A percentile compares a stretch with the other conserved stretches of the same genome.
Evolutionary conservation across 2,797 vertebrate species (phyloP).

Genomic region (Philypnodon macrostomus): DNA sequence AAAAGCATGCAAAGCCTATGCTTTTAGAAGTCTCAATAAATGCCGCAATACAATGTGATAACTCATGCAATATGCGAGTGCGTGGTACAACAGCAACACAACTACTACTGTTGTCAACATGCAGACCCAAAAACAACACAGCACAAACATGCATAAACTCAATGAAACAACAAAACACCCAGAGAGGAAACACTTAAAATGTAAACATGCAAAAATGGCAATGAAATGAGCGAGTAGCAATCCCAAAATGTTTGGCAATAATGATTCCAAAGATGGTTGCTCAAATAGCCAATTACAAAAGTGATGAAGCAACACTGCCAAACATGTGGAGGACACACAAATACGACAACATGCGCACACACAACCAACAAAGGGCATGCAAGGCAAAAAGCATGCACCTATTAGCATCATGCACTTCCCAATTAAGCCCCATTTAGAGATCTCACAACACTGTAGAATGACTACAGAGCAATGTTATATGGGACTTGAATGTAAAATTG

Average conservation of each 20-base stretch:
- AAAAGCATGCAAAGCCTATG: constrained; percentile 18
- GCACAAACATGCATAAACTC: constrained; percentile 42
- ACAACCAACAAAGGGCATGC: constrained; percentile 34
- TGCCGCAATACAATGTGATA: constrained; percentile 11
- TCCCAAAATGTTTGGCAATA: constrained; percentile 56
- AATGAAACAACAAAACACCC: constrained; percentile 16
- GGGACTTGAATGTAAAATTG: constrained; percentile 2
- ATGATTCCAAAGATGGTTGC: constrained; percentile 35
- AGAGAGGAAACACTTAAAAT: constrained; percentile 32
- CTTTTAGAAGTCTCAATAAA: constrained; percentile 12
- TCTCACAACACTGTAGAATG: constrained; percentile 33
- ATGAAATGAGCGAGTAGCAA: constrained; percentile 37
- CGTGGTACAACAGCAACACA: constrained; percentile 28
- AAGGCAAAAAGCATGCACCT: constrained; percentile 29
- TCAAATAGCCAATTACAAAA: constrained; percentile 31
- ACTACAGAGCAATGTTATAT: constrained; percentile 7
- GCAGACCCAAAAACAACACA: constrained; percentile 27
- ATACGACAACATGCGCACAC: constrained; percentile 16
- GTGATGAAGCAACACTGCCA: constrained; percentile 51
- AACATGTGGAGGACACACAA: constrained; percentile 38
- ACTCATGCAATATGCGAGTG: constrained; percentile 11
- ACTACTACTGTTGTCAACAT: constrained; percentile 33
- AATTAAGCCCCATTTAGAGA: constrained; percentile 56
- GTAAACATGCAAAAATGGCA: constrained; percentile 48
- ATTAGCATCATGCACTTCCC: constrained; percentile 51